phyloP scores from a whole-genome alignment of 2,888 invertebrate genomes.

The Lissocephala sabroskyi region DNA sequence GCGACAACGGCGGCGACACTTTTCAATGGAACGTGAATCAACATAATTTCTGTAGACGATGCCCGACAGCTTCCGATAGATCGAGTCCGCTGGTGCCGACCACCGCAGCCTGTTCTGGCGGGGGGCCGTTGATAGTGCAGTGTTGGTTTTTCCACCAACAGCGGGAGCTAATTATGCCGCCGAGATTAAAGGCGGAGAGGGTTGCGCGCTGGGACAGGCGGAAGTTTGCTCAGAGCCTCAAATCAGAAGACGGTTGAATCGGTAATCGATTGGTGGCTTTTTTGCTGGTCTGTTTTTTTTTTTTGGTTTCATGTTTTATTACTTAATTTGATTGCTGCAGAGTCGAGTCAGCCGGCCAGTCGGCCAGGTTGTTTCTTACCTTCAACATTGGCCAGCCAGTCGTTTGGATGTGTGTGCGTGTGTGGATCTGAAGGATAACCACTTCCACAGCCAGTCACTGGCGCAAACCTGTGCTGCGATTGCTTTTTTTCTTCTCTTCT shows the following conservation, averaged over 20 bases:
- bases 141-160: too few species aligned
- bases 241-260: neutral
- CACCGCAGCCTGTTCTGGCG: too few species aligned
- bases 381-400: slow-evolving; percentile 17
- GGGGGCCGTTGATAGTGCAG: too few species aligned
- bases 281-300: too few species aligned
- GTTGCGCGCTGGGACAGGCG: neutral
- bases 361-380: slow-evolving; percentile 14
- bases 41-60: too few species aligned
- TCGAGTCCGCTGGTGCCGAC: too few species aligned
- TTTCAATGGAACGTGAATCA: slow-evolving; percentile 8
- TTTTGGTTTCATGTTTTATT: slow-evolving; percentile 1
- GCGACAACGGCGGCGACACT: slow-evolving; percentile 14
- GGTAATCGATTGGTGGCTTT: too few species aligned
- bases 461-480: neutral
- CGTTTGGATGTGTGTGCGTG: neutral
- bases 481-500: neutral
- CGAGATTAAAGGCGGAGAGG: too few species aligned
- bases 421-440: slow-evolving; percentile 31
- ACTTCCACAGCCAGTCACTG: slow-evolving; percentile 11
- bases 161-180: slow-evolving; percentile 7
- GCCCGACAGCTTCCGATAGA: neutral
- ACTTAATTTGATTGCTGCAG: slow-evolving; percentile 2
- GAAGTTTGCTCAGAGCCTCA: neutral
- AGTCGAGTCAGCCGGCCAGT: neutral